Evolutionary conservation across 2,797 vertebrate species (phyloP).

Genomic region (Coluber constrictor): DNA sequence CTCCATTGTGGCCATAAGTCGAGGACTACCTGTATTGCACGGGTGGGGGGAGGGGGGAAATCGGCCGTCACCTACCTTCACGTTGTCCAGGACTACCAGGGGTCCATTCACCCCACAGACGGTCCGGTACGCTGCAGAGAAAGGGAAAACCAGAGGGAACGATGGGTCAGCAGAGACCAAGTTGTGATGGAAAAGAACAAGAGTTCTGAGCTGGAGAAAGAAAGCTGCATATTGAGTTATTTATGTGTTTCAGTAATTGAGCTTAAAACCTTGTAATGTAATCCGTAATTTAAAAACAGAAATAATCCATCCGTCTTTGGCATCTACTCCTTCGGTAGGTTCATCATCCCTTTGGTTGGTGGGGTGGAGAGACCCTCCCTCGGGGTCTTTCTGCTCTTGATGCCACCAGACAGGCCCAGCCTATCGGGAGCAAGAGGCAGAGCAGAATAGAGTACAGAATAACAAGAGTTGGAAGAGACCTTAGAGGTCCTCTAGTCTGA

Average conservation of each 20-base stretch:
- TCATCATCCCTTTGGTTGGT: too few species aligned
- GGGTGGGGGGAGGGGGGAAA: rapidly evolving
- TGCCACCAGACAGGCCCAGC: not conserved
- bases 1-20: too few species aligned
- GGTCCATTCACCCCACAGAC: conserved; percentile 77
- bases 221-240: not conserved
- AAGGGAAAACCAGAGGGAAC: not conserved
- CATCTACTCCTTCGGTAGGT: too few species aligned
- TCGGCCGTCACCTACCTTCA: conserved; percentile 66
- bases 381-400: not conserved
- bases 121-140: conserved; percentile 69
- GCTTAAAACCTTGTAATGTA: not conserved
- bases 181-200: not conserved
- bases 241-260: not conserved
- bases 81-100: conserved; percentile 76
- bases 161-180: not conserved
- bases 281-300: not conserved
- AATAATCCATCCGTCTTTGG: not conserved
- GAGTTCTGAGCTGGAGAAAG: not conserved
- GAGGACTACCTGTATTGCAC: too few species aligned
- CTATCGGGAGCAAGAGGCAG: too few species aligned
- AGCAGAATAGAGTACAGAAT: too few species aligned
- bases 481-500: too few species aligned
- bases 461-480: too few species aligned
- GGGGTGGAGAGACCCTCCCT: too few species aligned